phyloP scores from a whole-genome alignment of 2,888 invertebrate genomes.

The Apodemia hepburni region DNA sequence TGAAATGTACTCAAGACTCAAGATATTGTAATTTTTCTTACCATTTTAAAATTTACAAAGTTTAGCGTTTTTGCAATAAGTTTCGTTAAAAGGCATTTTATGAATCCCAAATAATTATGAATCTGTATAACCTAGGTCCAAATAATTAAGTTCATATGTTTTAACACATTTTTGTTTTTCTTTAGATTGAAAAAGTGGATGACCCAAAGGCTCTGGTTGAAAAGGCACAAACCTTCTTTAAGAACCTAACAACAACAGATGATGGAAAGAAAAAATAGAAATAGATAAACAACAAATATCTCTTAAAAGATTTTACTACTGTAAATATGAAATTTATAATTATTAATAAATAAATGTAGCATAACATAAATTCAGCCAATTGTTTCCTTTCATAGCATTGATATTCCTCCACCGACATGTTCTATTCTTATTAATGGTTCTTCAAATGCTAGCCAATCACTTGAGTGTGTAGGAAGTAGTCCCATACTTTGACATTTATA shows the following conservation, averaged over 20 bases:
- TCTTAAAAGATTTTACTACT: constrained; percentile 41
- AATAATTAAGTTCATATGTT: neutral
- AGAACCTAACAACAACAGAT: constrained; percentile 34
- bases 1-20: too few species aligned
- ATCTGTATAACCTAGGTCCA: too few species aligned
- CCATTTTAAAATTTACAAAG: too few species aligned
- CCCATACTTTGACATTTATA: constrained; percentile 99
- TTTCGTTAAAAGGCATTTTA: too few species aligned
- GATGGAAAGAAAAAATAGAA: neutral
- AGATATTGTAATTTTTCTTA: too few species aligned
- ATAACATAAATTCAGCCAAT: constrained; percentile 43
- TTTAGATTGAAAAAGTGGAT: constrained; percentile 91
- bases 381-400: constrained; percentile 70
- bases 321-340: constrained; percentile 58
- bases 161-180: constrained; percentile 32
- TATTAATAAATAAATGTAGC: constrained; percentile 50
- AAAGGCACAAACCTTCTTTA: constrained; percentile 84
- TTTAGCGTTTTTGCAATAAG: too few species aligned
- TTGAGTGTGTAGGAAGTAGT: constrained; percentile 96
- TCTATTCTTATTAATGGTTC: constrained; percentile 93
- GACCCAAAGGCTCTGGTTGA: constrained; percentile 87
- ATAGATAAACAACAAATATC: constrained; percentile 24
- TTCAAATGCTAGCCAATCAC: constrained; percentile 99
- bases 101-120: too few species aligned
- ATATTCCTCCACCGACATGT: constrained; percentile 91